Base-by-base conservation (phyloP, 2,113 vertebrate genomes). In the Takifugu flavidus region DNA sequence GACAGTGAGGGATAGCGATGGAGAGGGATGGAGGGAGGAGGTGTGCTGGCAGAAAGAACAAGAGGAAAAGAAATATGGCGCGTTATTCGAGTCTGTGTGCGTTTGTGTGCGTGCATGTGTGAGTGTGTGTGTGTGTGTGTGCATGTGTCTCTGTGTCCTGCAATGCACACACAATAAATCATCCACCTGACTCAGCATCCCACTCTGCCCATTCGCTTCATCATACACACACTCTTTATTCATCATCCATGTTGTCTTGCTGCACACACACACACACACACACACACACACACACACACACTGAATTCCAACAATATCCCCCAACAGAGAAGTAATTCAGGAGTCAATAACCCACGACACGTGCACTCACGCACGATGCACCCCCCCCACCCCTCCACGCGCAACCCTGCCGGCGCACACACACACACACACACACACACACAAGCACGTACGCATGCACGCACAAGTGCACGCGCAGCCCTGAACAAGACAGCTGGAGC, bases 401-500 rank as follows among this genome's bases (percentile, higher is more conserved):
- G 49, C 56, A 56, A 43, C 4, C 10, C 4, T 53, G 57, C 67
- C 59, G 31, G 59, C 45, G 46, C n/a, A 4, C 46, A n/a, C 39
- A 27, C 56, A n/a, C n/a, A n/a, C 20, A 20, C 1, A 14, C 56
- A 20, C 55, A 56, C 25, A 57, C 50, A 60, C 6, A 52, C 12
- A 65, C 43, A 54, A 44, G 64, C 20, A 52, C 25, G 52, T 45
- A 54, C 53, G 28, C 53, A 56, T 46, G 53, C 47, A 54, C 26
- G 39, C 29, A 31, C 7, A 25, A 56, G 69, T 59, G 78, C 67
- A 73, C 70, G 69, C 25, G 60, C 61, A 64, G 73, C 28, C 49
- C 74, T 71, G 53, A 80, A 74, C 13, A 43, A 86, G 86, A 88
- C 87, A 83, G 84, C 86, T 85, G 85, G 80, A 83, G 86, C 79